Conservation (phyloP, 2,888 invertebrate species). For the Melipona beecheii region DNA sequence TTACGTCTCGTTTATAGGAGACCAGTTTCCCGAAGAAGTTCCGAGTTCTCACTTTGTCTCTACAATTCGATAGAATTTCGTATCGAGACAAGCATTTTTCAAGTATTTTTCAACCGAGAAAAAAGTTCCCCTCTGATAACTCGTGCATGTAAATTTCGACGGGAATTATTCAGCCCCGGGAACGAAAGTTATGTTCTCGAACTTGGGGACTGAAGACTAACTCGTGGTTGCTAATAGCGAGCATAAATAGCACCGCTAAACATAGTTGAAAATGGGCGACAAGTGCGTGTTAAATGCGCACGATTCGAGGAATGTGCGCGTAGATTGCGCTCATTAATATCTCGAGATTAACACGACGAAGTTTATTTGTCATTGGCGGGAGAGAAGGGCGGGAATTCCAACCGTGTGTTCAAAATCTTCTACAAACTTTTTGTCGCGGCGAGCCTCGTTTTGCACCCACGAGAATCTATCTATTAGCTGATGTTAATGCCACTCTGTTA, state of each 20-base stretch:
- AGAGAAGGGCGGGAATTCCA: too few species aligned
- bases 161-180: neutral
- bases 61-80: too few species aligned
- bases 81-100: too few species aligned
- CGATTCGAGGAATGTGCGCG: neutral
- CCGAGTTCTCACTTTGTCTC: too few species aligned
- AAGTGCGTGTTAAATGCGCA: neutral
- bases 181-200: neutral
- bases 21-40: too few species aligned
- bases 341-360: neutral
- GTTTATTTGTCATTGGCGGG: neutral
- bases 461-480: too few species aligned
- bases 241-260: neutral
- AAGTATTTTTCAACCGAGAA: too few species aligned
- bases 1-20: too few species aligned
- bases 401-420: neutral
- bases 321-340: constrained; percentile 7
- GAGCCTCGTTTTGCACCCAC: too few species aligned
- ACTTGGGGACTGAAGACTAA: neutral
- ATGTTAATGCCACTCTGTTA: too few species aligned
- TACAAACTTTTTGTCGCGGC: neutral
- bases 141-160: neutral
- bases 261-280: neutral
- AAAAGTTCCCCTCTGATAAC: too few species aligned
- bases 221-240: neutral